Evolutionary conservation across 2,797 vertebrate genomes (phyloP).

Genomic region (Enteromius afrohamiltoni): DNA sequence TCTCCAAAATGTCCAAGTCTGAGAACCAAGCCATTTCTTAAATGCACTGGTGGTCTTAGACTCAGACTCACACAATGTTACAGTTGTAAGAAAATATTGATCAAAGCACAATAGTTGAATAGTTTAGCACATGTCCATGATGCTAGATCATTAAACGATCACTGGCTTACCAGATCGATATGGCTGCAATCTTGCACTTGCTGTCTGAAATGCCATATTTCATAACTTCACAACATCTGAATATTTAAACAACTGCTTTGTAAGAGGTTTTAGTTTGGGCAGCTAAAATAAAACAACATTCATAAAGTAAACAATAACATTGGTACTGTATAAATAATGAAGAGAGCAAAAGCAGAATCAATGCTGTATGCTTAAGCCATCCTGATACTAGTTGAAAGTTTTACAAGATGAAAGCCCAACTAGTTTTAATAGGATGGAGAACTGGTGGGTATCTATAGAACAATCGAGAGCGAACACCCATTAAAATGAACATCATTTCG

Average conservation of each 20-base stretch:
- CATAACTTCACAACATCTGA: not conserved
- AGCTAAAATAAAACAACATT: not conserved
- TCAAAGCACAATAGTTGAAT: not conserved
- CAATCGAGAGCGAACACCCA: conserved; percentile 48
- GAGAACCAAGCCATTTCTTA: conserved; percentile 16
- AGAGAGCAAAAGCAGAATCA: not conserved
- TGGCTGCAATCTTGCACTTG: not conserved
- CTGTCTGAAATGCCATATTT: not conserved
- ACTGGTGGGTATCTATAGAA: conserved; percentile 48
- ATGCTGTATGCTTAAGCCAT: not conserved
- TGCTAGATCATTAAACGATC: not conserved
- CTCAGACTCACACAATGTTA: not conserved
- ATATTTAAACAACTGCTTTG: not conserved
- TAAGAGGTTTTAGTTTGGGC: not conserved
- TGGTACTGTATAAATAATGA: not conserved
- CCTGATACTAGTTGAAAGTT: not conserved
- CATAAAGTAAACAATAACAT: not conserved
- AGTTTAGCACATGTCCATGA: not conserved
- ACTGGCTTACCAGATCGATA: conserved; percentile 8
- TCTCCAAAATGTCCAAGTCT: conserved; percentile 30
- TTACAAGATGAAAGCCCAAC: conserved; percentile 3
- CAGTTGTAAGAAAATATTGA: not conserved
- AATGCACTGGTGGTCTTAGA: conserved; percentile 35
- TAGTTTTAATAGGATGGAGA: conserved; percentile 15
- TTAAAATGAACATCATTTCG: conserved; percentile 76